Percentiles rank a stretch among this genome's conserved stretches.
These are phyloP conservation scores for Catocala fraxini DNA, from an alignment of 2,888 invertebrate genomes.

Conservation along the genomic window DNA sequence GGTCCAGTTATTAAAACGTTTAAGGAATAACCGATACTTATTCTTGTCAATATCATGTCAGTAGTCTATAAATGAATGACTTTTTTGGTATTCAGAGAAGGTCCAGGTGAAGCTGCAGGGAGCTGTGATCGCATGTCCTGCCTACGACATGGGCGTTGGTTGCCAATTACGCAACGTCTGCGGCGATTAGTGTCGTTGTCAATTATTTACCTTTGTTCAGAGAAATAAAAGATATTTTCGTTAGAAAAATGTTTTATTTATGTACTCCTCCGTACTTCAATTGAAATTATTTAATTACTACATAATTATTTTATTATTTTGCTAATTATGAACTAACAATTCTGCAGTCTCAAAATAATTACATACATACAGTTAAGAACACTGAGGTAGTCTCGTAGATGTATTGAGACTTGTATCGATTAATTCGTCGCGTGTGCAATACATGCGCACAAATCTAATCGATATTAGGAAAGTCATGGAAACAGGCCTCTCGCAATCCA, in stretches of 20 bases:
- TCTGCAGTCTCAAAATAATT: conserved; percentile 86
- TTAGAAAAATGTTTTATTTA: conserved; percentile 82
- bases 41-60: too few species aligned
- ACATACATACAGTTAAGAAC: conserved; percentile 79
- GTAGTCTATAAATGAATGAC: background rate
- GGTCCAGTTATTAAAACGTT: too few species aligned
- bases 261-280: conserved; percentile 82
- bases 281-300: conserved; percentile 79
- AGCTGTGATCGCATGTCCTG: conserved; percentile 74
- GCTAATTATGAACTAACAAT: conserved; percentile 85
- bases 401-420: conserved; percentile 64
- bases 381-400: conserved; percentile 78
- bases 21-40: too few species aligned
- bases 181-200: conserved; percentile 56
- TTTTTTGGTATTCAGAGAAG: conserved; percentile 58
- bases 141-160: conserved; percentile 69
- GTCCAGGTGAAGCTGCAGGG: conserved; percentile 77
- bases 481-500: conserved; percentile 55
- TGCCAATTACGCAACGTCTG: conserved; percentile 65
- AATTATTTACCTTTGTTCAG: background rate
- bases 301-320: conserved; percentile 77
- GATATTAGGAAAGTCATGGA: conserved; percentile 60
- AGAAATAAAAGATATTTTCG: conserved; percentile 64
- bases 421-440: conserved; percentile 49
- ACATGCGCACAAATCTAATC: conserved; percentile 55